Conservation (phyloP, 2,113 vertebrate genomes). For the Lophotis ruficrista region DNA sequence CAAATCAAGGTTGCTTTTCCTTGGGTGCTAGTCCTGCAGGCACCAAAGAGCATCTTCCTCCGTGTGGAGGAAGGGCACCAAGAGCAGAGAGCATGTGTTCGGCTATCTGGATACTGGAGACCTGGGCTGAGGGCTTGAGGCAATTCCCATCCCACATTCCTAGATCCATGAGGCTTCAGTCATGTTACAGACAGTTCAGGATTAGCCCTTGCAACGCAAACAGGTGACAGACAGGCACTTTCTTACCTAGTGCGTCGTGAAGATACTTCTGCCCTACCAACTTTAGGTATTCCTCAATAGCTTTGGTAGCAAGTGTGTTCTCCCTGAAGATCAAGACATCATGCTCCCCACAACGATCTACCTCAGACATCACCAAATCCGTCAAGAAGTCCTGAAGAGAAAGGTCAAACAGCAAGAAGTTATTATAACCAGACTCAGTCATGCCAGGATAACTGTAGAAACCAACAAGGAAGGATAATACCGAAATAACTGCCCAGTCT, state of each 20-base stretch:
- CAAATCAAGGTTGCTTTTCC: background rate
- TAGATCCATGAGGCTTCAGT: background rate
- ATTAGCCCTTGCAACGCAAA: background rate
- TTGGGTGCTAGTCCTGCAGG: background rate
- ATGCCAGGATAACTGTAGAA: background rate
- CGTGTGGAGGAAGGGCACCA: accelerated
- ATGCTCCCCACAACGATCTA: slow-evolving; percentile 93
- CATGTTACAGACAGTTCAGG: background rate
- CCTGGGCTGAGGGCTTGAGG: background rate
- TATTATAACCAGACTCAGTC: background rate
- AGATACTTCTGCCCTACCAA: slow-evolving; percentile 96
- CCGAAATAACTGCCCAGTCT: background rate
- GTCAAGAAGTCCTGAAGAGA: slow-evolving; percentile 91
- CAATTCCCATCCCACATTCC: background rate
- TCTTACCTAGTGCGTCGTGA: slow-evolving; percentile 92
- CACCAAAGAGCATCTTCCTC: background rate
- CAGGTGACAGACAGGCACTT: background rate
- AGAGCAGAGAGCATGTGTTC: background rate
- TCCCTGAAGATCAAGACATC: slow-evolving; percentile 97
- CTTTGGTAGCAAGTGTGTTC: slow-evolving; percentile 96
- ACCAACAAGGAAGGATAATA: background rate
- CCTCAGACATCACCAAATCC: slow-evolving; percentile 95
- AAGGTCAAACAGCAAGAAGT: slow-evolving; percentile 46
- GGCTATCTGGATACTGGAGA: background rate
- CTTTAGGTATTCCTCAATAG: slow-evolving; percentile 96